Evolutionary conservation across 2,797 vertebrate species (phyloP).

Genomic region (Miichthys miiuy): DNA sequence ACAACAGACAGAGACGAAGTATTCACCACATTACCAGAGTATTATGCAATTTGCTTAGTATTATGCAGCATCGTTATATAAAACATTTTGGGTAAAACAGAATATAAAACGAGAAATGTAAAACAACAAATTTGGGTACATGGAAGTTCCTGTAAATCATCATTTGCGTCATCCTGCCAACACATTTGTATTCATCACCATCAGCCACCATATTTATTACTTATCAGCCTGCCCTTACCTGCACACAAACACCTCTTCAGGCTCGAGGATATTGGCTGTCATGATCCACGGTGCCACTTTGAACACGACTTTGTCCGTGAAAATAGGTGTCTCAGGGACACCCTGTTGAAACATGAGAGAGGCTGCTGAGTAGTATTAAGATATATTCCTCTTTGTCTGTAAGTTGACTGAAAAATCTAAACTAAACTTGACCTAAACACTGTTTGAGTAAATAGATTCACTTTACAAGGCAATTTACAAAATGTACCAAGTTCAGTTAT

Average conservation of each 20-base stretch:
- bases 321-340: conserved; percentile 87
- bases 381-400: not conserved
- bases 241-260: conserved; percentile 92
- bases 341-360: conserved; percentile 72
- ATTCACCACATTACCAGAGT: not conserved
- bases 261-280: conserved; percentile 92
- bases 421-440: not conserved
- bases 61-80: not conserved
- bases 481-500: too few relatives aligned
- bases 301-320: conserved; percentile 90
- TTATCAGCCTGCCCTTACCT: conserved; percentile 69
- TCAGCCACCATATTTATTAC: conserved; percentile 22
- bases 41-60: not conserved
- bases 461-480: not conserved
- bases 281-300: conserved; percentile 95
- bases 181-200: not conserved
- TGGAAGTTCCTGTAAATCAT: not conserved
- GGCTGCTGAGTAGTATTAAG: not conserved
- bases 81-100: not conserved
- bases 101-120: not conserved
- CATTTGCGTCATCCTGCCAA: not conserved
- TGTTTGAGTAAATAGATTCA: not conserved
- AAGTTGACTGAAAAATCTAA: not conserved
- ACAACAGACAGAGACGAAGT: not conserved
- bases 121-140: not conserved